Evolutionary conservation across 2,113 vertebrate genomes (phyloP), one percentile per base, ranked within the genome.

Genomic region (Tragelaphus scriptus): DNA sequence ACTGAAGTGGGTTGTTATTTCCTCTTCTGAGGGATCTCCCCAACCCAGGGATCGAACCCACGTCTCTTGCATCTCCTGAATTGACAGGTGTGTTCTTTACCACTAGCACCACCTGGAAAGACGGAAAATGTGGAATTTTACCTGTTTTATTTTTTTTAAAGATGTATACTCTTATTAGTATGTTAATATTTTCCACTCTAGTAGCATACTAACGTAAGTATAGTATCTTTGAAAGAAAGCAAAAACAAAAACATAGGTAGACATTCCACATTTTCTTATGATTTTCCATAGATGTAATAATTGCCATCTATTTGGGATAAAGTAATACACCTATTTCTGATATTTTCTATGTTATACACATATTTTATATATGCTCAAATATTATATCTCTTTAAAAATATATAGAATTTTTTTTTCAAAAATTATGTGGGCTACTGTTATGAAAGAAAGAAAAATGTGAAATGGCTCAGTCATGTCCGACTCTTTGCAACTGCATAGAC

Each of bases 401-500:
- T 49, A 2, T 28, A 49, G 2, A 68, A 2, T 16, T 7, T 19
- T n/a, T 71, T 49, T 58, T 17, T 36, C 32, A 40, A 59, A 44
- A 86, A 86, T 88, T 32, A 71, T 32, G 9, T 63, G 81, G 36
- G 8, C 19, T 94, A 19, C 63, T 96, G 3, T 56, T 86, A 55
- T 6, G 68, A 71, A 71, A 12, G 68, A 71, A 36, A 71, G 68
- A 71, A 71, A 17, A 21, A 71, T 36, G 17, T 71, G n/a, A 71
- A 12, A 71, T 40, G 5, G n/a, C 21, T 71, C n/a, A 23, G 68
- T 40, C 1, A 0, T 23, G 5, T 36, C n/a, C 0, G 0, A 71
- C 19, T 71, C 68, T 71, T 71, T 23, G 68, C 17, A 21, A 36
- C n/a, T 36, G 19, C 0, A 36, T 23, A 40, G 21, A 71, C 17